These are phyloP conservation scores for Eupithecia pulchellata DNA, from an alignment of 2,888 invertebrate genomes.

Conservation along the genomic window DNA sequence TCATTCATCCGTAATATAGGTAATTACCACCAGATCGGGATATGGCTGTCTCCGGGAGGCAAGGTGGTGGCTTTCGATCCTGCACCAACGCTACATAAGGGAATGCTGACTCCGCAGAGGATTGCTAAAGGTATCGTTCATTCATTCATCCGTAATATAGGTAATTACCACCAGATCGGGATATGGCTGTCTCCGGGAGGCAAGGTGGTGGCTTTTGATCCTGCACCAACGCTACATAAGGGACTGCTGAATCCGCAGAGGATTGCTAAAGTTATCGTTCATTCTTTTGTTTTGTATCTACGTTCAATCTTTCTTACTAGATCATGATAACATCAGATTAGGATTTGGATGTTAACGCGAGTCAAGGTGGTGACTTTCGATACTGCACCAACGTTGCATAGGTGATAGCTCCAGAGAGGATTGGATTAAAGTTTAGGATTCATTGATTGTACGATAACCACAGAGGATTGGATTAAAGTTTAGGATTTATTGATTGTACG, in stretches of 20 bases:
- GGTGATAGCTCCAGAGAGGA: slow-evolving; percentile 64
- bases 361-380: slow-evolving; percentile 78
- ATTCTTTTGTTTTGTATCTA: slow-evolving; percentile 49
- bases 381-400: slow-evolving; percentile 69
- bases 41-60: slow-evolving; percentile 74
- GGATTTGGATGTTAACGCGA: slow-evolving; percentile 73
- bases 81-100: slow-evolving; percentile 69
- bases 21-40: slow-evolving; percentile 77
- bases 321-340: slow-evolving; percentile 79
- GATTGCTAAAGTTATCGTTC: slow-evolving; percentile 64
- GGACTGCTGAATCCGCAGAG: slow-evolving; percentile 68
- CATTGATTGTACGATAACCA: too few species aligned
- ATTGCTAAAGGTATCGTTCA: slow-evolving; percentile 64
- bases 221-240: slow-evolving; percentile 69
- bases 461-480: too few species aligned
- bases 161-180: slow-evolving; percentile 78
- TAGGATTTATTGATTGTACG: too few species aligned
- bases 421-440: slow-evolving; percentile 74
- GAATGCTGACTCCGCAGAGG: slow-evolving; percentile 65
- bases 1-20: slow-evolving; percentile 58
- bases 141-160: slow-evolving; percentile 55
- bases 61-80: slow-evolving; percentile 77
- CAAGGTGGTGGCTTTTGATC: slow-evolving; percentile 75
- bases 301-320: too few species aligned
- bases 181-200: slow-evolving; percentile 75